Base-by-base conservation (phyloP, 1,140 invertebrate genomes). In the Neelides sp. region DNA sequence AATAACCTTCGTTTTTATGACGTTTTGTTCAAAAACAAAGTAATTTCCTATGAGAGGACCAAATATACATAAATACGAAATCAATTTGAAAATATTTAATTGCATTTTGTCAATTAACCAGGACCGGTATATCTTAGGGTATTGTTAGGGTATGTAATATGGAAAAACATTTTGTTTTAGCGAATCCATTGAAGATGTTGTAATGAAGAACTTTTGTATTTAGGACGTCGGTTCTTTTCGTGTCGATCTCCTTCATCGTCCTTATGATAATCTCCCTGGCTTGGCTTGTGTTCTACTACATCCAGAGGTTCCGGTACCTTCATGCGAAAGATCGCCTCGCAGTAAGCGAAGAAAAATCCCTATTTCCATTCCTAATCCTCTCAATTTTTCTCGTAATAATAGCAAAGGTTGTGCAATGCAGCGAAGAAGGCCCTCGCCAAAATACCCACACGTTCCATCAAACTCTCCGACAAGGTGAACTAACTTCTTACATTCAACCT, bases 261-360 rank as follows among this genome's bases (percentile, higher is more conserved):
- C 72, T 93, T 43, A 91, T 93, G 85, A 80, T 93, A 50, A 91
- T 93, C 34, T 91, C 86, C 1, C 69, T 93, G 51, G 84, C 87
- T 1, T 94, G 90, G 90, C 75, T 94, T 2, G 79, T 92, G 17
- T 93, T 93, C 69, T 94, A 94, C 71, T 93, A 93, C 66, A 81
- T 93, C 32, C 89, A 93, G 68, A 72, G 88, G 50, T 91, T 91
- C 68, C 73, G 88, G 23, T 92, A 93, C 67, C 82, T 91, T 46
- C 85, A 93, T 68, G 86, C 88, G 26, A 93, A 93, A 68, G 89
- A 84, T 57, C 69, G 78, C 54, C 68, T 80, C 24, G 81, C 82
- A 57, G 83, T 87, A 68, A 79, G 80, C 75, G 37, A 34, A 13
- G n/a, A n/a, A 13, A 8, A 19, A 32, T 44, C 20, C 12, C 7